Percentiles rank a stretch among this genome's conserved stretches.
Evolutionary conservation across 1,140 invertebrate species (phyloP).

Genomic region (Zaprionus camerounensis): DNA sequence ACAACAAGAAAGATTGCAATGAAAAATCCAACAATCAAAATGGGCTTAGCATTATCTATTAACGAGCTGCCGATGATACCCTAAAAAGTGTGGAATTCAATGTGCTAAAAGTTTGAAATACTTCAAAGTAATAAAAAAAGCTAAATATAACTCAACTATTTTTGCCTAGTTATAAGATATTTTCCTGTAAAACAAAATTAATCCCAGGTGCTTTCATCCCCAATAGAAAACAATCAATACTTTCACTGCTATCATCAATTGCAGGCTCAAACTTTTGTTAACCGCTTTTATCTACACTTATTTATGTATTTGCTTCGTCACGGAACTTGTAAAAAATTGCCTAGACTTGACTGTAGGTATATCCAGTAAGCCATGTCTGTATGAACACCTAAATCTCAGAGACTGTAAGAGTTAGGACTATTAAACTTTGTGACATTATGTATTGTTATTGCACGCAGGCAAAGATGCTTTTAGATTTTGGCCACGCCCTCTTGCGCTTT

Average conservation of each 20-base stretch:
- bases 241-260: slow-evolving; percentile 1
- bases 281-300: neutral
- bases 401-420: neutral
- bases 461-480: neutral
- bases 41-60: neutral
- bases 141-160: neutral
- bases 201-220: neutral
- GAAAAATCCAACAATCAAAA: slow-evolving; percentile 15
- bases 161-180: neutral
- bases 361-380: neutral
- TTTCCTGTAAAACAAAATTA: neutral
- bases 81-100: neutral
- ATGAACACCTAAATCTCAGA: neutral
- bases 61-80: slow-evolving; percentile 1
- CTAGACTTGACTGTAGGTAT: no score
- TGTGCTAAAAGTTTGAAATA: neutral
- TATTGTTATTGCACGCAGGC: neutral
- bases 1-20: neutral
- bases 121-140: neutral
- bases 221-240: neutral
- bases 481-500: no score
- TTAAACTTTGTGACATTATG: neutral
- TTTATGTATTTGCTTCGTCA: neutral
- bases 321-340: neutral
- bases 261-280: neutral